Percentiles rank a stretch among this genome's conserved stretches.
Evolutionary conservation across 2,888 invertebrate genomes (phyloP).

Genomic region (Ernsta delagoae): DNA sequence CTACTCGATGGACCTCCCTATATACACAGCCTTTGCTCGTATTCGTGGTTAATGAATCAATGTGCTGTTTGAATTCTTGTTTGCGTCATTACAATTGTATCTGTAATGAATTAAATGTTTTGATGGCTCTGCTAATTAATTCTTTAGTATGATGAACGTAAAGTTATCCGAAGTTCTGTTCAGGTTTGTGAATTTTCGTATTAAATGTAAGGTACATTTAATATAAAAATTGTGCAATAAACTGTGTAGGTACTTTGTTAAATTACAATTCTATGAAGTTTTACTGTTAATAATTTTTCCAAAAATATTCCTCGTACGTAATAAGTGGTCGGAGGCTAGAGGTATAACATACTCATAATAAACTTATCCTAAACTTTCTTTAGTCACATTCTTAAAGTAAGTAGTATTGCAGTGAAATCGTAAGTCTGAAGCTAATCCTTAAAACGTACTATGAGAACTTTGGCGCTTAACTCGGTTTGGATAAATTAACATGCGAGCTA

Average conservation of each 20-base stretch:
- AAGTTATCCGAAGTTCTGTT: neutral
- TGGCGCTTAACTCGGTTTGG: neutral
- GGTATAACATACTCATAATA: no score
- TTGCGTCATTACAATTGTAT: neutral
- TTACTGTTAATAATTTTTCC: no score
- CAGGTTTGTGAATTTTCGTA: neutral
- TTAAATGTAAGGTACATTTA: no score
- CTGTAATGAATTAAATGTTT: constrained; percentile 4
- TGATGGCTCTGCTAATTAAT: constrained; percentile 6
- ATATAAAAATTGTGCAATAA: no score
- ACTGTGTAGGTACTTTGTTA: no score
- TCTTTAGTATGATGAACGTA: neutral
- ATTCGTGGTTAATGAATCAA: constrained; percentile 42
- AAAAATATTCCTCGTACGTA: no score
- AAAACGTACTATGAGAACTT: neutral
- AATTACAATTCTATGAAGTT: no score
- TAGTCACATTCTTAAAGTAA: no score
- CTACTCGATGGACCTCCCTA: constrained; percentile 47
- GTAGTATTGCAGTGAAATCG: neutral
- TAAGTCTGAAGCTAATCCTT: neutral
- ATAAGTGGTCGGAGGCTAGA: no score
- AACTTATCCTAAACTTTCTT: no score
- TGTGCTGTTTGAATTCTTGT: constrained; percentile 35
- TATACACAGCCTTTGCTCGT: constrained; percentile 42
- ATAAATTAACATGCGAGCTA: constrained; percentile 7